Base-by-base conservation (phyloP, 1,140 invertebrate species). In the Drosophila melanica region DNA sequence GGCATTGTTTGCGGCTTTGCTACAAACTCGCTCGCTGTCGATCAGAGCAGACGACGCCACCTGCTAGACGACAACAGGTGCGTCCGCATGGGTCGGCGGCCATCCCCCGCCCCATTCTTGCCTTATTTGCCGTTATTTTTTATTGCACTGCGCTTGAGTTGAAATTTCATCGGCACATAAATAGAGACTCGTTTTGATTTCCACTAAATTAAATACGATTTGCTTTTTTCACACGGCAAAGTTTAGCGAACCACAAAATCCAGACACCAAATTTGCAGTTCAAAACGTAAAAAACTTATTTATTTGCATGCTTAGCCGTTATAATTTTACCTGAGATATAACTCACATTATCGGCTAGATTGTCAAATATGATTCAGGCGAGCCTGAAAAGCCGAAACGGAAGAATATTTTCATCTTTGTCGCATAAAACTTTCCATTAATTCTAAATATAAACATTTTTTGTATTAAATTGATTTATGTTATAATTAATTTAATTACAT, bases 121-220 rank as follows among this genome's bases (percentile, higher is more conserved):
- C n/a, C 42, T 45, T 18, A 20, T 23, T 23, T 14, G 20, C 44
- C 45, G 39, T 69, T 70, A 51, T 51, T 16, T 75, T 75, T 75
- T 70, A 75, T 75, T 64, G 57, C 67, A 57, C 9, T 58, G 53
- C 67, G 66, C 48, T 47, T 70, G 68, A 70, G 51, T 54, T 67
- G 54, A 59, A 77, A 78, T 82, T 81, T 75, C 78, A 77, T 68
- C 37, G 42, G 16, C 42, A 45, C 50, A 73, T 67, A 73, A 73
- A 73, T 68, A 68, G 48, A 37, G 64, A 16, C 67, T 59, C 50
- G 59, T 63, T 76, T 76, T 79, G 75, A 77, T 89, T 84, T 89
- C 70, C 85, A 79, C 84, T 89, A 89, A 84, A 87, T 87, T 84
- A 84, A 87, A 87, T 87, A 76, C 77, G 84, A 89, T 89, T 87